Evolutionary conservation across 1,140 invertebrate genomes (phyloP).

Genomic region (Drosophila persimilis): DNA sequence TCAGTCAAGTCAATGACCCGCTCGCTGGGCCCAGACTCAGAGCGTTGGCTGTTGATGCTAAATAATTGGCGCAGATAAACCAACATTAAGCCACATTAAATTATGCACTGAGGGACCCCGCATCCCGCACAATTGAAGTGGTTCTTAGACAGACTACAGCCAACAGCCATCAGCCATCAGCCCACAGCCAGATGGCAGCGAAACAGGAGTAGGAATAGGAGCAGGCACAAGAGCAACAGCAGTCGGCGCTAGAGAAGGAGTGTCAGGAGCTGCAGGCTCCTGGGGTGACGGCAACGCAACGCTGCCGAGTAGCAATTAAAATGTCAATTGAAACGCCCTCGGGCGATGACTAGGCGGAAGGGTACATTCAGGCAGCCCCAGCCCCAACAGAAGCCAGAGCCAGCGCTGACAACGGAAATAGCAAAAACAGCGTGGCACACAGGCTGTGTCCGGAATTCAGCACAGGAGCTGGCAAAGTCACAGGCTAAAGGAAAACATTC

Average conservation of each 20-base stretch:
- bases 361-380: conserved; percentile 4
- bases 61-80: conserved; percentile 59
- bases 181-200: conserved; percentile 1
- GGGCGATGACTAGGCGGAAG: conserved; percentile 22
- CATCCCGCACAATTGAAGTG: conserved; percentile 26
- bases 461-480: background rate
- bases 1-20: conserved; percentile 57
- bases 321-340: conserved; percentile 70
- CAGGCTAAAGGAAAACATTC: conserved; percentile 52
- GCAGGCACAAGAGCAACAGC: no score
- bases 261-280: conserved; percentile 6
- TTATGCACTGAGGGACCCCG: conserved; percentile 56
- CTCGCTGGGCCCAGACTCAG: background rate
- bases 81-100: conserved; percentile 63
- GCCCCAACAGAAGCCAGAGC: background rate
- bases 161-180: background rate
- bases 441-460: conserved; percentile 11
- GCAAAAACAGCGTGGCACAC: conserved; percentile 34
- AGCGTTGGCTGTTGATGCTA: conserved; percentile 32
- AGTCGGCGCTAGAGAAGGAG: background rate
- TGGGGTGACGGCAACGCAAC: conserved; percentile 22
- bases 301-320: conserved; percentile 69
- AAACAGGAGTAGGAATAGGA: conserved; percentile 2
- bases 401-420: conserved; percentile 35
- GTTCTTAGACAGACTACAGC: conserved; percentile 5